A percentile compares a stretch with the other conserved stretches of the same genome.
phyloP scores from a whole-genome alignment of 2,113 vertebrate species.

The Lepisosteus oculatus region DNA sequence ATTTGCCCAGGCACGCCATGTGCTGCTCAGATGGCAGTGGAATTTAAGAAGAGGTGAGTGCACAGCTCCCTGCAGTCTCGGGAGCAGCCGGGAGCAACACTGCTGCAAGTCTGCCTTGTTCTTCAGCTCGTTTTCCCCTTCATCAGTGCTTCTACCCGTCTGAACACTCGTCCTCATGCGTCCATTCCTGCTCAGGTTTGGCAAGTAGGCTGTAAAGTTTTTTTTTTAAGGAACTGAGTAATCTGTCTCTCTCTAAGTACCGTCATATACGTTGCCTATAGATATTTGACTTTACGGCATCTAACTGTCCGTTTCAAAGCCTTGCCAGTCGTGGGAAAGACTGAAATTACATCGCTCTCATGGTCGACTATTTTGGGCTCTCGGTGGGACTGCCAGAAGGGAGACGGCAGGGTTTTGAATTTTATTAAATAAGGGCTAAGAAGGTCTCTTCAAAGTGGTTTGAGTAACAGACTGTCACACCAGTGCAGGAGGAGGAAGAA shows the following conservation, averaged over 20 bases:
- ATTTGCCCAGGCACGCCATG: slow-evolving; percentile 78
- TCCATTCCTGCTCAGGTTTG: background rate
- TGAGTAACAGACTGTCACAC: slow-evolving; percentile 29
- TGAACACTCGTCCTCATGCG: background rate
- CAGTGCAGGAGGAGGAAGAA: slow-evolving; percentile 51
- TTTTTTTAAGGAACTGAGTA: background rate
- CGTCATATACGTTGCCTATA: too few species aligned
- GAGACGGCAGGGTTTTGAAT: slow-evolving; percentile 60
- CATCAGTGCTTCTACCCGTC: background rate
- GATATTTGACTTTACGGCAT: background rate
- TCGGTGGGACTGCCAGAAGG: slow-evolving; percentile 59
- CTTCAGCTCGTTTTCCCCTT: slow-evolving; percentile 5
- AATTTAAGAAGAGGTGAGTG: slow-evolving; percentile 70
- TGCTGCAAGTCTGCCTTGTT: background rate
- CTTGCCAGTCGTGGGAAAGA: slow-evolving; percentile 67
- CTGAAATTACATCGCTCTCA: slow-evolving; percentile 76
- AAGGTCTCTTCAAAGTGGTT: slow-evolving; percentile 39
- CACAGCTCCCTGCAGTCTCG: slow-evolving; percentile 40
- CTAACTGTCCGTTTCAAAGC: slow-evolving; percentile 43
- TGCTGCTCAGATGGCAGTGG: slow-evolving; percentile 81
- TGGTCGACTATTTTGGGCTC: slow-evolving; percentile 72
- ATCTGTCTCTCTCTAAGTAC: background rate
- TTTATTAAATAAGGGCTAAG: slow-evolving; percentile 51
- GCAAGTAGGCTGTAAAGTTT: background rate
- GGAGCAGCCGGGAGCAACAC: slow-evolving; percentile 22